Percentiles rank a stretch among this genome's conserved stretches.
Evolutionary conservation across 1,140 invertebrate species (phyloP).

Genomic region (Ptiloglossa arizonensis): DNA sequence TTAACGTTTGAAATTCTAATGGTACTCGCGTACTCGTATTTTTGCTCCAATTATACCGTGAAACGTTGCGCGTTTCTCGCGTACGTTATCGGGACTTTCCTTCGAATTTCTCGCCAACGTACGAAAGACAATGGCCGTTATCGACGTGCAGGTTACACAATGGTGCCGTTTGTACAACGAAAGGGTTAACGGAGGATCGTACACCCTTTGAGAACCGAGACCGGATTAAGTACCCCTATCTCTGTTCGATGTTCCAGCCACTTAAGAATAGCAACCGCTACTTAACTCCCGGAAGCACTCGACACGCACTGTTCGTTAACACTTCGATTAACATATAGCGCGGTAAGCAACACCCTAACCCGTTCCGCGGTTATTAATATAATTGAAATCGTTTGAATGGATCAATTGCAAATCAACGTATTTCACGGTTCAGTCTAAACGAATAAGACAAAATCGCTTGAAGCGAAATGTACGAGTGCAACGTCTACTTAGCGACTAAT

Average conservation of each 20-base stretch:
- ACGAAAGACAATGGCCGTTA: too few species aligned
- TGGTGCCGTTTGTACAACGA: background rate
- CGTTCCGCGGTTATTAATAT: background rate
- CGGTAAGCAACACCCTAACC: conserved; percentile 9
- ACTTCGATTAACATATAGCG: conserved; percentile 39
- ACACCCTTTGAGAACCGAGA: background rate
- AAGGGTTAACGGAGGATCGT: conserved; percentile 14
- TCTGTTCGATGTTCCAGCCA: background rate
- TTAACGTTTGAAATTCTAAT: too few species aligned
- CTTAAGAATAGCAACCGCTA: background rate
- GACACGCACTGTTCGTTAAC: conserved; percentile 38
- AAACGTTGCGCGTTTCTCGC: too few species aligned
- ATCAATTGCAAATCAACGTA: background rate
- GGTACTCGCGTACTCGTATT: too few species aligned
- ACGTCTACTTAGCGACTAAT: background rate
- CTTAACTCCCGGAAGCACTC: conserved; percentile 24
- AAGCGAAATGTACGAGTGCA: background rate
- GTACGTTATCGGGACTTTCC: too few species aligned
- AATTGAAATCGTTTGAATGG: background rate
- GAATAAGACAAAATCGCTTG: background rate
- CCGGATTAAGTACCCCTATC: conserved; percentile 25
- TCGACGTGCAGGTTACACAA: background rate
- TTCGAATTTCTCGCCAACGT: too few species aligned
- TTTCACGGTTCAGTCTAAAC: background rate
- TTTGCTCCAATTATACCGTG: too few species aligned